Conservation (phyloP, 2,113 vertebrate genomes). For the Osmerus eperlanus region DNA sequence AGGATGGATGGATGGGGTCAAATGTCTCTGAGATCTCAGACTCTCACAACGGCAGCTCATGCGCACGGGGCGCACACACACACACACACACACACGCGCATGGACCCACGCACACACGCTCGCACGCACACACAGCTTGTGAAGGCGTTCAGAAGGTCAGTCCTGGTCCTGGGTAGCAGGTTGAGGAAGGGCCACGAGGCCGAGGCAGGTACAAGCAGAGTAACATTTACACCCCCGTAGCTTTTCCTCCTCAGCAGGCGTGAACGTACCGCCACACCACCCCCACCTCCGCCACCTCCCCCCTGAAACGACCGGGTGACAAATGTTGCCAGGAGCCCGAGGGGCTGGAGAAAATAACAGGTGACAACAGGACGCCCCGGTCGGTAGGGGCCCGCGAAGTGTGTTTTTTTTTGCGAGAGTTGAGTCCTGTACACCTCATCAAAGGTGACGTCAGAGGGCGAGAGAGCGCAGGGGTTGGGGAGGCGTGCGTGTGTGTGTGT, state of each 20-base stretch:
- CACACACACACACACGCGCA: constrained; percentile 3
- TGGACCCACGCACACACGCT: no score
- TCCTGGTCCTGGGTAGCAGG: constrained; percentile 18
- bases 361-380: constrained; percentile 8
- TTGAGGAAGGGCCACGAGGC: background rate
- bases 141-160: background rate
- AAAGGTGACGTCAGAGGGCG: background rate
- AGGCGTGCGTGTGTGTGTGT: background rate
- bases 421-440: constrained; percentile 1
- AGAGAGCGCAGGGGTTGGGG: background rate
- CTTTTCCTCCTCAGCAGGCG: no score
- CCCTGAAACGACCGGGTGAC: constrained; percentile 17
- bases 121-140: background rate
- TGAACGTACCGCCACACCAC: background rate
- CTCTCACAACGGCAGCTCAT: no score
- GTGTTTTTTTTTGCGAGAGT: no score
- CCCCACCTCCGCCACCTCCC: no score
- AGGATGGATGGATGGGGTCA: background rate
- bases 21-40: no score
- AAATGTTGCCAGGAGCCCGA: constrained; percentile 43
- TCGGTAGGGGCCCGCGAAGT: constrained; percentile 11
- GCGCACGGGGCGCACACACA: background rate
- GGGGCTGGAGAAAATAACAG: constrained; percentile 25
- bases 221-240: constrained; percentile 2
- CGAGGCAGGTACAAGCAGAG: background rate